Evolutionary conservation across 2,888 invertebrate genomes (phyloP), one percentile per base, ranked within the genome.

Genomic region (Tholera decimalis): DNA sequence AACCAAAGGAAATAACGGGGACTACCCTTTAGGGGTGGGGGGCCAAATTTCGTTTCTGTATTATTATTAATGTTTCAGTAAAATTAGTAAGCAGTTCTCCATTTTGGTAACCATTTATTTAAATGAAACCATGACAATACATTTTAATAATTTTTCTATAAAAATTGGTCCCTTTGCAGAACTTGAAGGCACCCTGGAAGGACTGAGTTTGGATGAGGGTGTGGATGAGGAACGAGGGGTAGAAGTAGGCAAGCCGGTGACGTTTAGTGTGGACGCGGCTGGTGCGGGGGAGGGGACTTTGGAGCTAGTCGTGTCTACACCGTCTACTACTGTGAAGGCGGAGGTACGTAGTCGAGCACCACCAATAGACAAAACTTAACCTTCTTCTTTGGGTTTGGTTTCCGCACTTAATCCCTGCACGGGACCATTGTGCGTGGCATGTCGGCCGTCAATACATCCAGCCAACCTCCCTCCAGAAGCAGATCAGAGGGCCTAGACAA

Each of bases 241-340:
- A 43, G 97, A 97, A 89, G 96, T 98, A 11, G 98, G 98, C 5
- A 97, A 98, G 83, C 98, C 98, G 0, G 98, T 98, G 0, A 98
- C 98, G 0, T 98, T 98, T 89, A 98, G 98, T 80, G 99, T 99
- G 37, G 99, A 99, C 92, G 99, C 99, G 1, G 98, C 98, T 0
- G 98, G 98, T 84, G 99, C 99, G 2, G 99, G 99, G 0, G 98
- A 99, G 90, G 99, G 99, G 1, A 98, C 98, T 0, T 93, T 99
- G 4, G 99, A 99, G 86, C 95, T 99, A 18, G 98, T 99, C 0
- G 98, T 99, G 0, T 98, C 98, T 51, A 99, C 98, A 0, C 98
- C 98, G 20, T 98, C 98, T 57, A 96, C 95, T 26, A 98, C 98
- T 2, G 98, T 99, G 2, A 98, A 99, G 90, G 98, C 98, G 2